Conservation (phyloP, 2,888 invertebrate genomes). For the Panopea generosa region DNA sequence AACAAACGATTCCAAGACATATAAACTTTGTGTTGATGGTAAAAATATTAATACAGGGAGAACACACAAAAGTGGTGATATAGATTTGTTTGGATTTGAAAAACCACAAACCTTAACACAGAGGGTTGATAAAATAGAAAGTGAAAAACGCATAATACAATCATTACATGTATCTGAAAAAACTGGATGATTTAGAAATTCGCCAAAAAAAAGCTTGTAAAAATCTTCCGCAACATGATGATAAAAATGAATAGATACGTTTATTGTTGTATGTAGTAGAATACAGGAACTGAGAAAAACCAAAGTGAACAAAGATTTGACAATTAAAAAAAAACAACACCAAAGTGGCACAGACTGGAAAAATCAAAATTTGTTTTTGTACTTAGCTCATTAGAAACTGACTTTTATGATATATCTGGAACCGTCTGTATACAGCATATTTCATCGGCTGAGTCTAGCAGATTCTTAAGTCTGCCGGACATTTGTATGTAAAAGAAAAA, state of each 20-base stretch:
- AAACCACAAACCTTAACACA: constrained; percentile 9
- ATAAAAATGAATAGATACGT: not conserved
- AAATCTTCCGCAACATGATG: not conserved
- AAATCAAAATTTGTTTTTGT: constrained; percentile 23
- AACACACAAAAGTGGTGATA: constrained; percentile 7
- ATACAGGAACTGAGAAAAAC: constrained; percentile 2
- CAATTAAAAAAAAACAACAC: constrained; percentile 3
- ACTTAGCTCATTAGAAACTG: constrained; percentile 20
- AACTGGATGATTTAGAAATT: not conserved
- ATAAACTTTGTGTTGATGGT: constrained; percentile 12
- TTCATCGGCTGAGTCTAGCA: not conserved
- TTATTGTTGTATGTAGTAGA: not conserved
- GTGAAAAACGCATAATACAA: not conserved
- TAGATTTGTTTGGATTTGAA: constrained; percentile 19
- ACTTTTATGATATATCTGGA: constrained; percentile 6
- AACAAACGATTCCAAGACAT: constrained; percentile 1
- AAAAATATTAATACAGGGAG: constrained; percentile 19
- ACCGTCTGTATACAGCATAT: not conserved
- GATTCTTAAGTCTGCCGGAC: not conserved
- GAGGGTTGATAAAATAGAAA: not conserved
- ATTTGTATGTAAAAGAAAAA: too few species aligned
- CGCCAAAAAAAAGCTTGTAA: not conserved
- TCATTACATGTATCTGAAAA: not conserved
- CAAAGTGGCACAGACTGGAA: constrained; percentile 24
- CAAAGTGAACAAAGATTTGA: constrained; percentile 1